A percentile compares a stretch with the other conserved stretches of the same genome.
These are phyloP conservation scores for Fregetta grallaria DNA, from an alignment of 2,113 vertebrate species.

Conservation along the genomic window DNA sequence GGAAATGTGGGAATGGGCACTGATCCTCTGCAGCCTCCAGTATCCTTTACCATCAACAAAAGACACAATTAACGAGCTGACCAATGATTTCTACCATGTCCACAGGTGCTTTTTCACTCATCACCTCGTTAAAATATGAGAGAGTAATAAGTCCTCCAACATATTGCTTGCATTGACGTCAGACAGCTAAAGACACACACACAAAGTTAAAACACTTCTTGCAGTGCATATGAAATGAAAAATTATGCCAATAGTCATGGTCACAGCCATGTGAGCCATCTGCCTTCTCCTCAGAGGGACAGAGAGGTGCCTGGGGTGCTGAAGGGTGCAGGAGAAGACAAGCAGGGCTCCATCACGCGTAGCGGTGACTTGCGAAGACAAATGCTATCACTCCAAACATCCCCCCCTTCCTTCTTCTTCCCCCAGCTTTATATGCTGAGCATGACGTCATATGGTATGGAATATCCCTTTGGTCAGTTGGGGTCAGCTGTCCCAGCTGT, in stretches of 20 bases:
- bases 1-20: background rate
- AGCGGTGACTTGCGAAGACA: too few species aligned
- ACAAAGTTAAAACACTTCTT: background rate
- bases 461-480: too few species aligned
- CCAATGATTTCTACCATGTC: background rate
- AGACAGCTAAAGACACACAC: background rate
- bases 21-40: background rate
- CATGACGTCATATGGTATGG: too few species aligned
- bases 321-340: background rate
- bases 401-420: too few species aligned
- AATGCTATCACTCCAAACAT: too few species aligned
- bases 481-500: too few species aligned
- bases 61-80: background rate
- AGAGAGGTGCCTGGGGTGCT: fast-evolving
- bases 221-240: background rate
- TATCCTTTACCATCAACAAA: background rate
- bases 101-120: background rate
- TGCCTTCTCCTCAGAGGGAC: background rate
- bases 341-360: too few species aligned
- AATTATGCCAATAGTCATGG: background rate
- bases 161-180: background rate
- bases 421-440: too few species aligned
- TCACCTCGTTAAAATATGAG: fast-evolving
- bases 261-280: background rate
- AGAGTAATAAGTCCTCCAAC: background rate